A percentile compares a stretch with the other conserved stretches of the same genome.
phyloP scores from a whole-genome alignment of 2,113 vertebrate species.

The Callorhinus ursinus region DNA sequence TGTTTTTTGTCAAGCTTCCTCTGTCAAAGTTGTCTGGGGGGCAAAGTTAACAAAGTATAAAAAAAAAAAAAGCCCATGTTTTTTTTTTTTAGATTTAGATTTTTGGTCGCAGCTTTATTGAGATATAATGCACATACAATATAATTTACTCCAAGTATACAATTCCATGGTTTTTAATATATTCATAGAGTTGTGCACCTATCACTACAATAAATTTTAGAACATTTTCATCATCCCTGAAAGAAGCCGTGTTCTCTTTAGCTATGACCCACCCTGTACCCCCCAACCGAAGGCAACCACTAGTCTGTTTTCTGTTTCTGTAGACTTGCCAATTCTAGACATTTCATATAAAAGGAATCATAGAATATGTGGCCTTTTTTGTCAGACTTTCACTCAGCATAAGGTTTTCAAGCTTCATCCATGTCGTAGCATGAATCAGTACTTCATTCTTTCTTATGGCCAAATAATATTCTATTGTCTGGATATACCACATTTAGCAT shows the following conservation, averaged over 20 bases:
- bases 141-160: neutral
- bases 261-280: neutral
- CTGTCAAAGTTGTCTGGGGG: neutral
- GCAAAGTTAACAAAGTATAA: neutral
- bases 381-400: neutral
- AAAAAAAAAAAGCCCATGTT: neutral
- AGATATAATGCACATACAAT: neutral
- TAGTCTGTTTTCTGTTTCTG: neutral
- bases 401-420: neutral
- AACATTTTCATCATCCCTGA: neutral
- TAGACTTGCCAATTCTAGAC: neutral
- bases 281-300: neutral
- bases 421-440: neutral
- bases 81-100: neutral
- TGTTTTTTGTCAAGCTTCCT: neutral
- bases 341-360: neutral
- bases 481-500: neutral
- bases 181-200: neutral
- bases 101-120: slow-evolving; percentile 4
- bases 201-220: neutral
- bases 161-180: neutral
- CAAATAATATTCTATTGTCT: neutral
- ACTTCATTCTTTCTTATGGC: neutral
- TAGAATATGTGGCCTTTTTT: neutral
- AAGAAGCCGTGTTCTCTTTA: neutral